These are phyloP conservation scores for Chlamydotis undulata DNA, from an alignment of 2,113 vertebrate genomes.

Conservation along the genomic window DNA sequence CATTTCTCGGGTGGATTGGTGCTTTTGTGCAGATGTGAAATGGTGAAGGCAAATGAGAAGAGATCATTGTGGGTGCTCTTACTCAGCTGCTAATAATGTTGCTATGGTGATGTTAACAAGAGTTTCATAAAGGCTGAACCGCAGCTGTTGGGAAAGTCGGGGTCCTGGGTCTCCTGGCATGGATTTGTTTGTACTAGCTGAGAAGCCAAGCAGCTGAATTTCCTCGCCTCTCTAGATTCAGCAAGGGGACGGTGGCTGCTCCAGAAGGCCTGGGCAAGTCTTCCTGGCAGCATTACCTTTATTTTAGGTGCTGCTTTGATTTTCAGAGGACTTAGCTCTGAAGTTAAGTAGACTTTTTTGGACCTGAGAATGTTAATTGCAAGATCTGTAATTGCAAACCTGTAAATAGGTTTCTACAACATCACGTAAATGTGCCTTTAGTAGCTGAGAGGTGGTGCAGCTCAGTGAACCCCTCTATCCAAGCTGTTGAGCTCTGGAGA, in stretches of 20 bases:
- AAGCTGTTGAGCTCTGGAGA: neutral
- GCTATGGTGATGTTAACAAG: conserved; percentile 21
- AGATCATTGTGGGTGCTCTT: neutral
- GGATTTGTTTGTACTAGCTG: neutral
- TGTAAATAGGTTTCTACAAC: neutral
- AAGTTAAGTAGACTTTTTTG: neutral
- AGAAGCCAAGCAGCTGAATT: neutral
- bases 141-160: neutral
- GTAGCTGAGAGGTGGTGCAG: neutral
- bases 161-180: neutral
- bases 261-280: neutral
- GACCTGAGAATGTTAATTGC: neutral
- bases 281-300: neutral
- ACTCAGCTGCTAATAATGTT: conserved; percentile 32
- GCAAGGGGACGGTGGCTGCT: neutral
- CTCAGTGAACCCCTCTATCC: neutral
- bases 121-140: neutral
- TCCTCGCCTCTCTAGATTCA: neutral
- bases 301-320: neutral
- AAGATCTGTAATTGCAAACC: neutral
- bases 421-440: neutral
- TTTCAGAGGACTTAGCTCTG: neutral
- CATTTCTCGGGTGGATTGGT: neutral
- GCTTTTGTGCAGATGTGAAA: neutral
- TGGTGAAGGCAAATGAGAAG: neutral